A percentile compares a stretch with the other conserved stretches of the same genome.
Evolutionary conservation across 1,140 invertebrate genomes (phyloP).

Genomic region (Plodia interpunctella): DNA sequence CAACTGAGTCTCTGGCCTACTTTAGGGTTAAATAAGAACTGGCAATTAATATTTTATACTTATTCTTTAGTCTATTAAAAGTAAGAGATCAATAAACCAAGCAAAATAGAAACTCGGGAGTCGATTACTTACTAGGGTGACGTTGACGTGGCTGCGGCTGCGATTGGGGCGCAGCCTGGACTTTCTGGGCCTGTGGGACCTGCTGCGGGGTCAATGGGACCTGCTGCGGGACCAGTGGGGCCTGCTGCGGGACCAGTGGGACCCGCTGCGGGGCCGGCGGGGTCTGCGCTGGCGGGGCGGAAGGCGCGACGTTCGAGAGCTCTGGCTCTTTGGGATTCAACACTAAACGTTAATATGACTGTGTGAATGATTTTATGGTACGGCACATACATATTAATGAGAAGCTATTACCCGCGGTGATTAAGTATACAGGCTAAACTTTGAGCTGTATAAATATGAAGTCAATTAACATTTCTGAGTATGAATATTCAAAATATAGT

Average conservation of each 20-base stretch:
- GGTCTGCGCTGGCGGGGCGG: conserved; percentile 7
- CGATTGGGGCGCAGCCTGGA: conserved; percentile 6
- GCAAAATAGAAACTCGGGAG: neutral
- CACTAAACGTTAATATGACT: conserved; percentile 39
- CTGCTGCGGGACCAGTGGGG: neutral
- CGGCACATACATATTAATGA: neutral
- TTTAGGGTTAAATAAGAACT: no score
- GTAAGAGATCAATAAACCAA: no score
- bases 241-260: neutral
- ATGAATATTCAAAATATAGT: no score
- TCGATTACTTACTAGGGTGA: conserved; percentile 36
- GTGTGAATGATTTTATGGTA: conserved; percentile 13
- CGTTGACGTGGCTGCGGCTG: conserved; percentile 20
- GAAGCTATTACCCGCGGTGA: neutral
- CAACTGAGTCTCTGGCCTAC: no score
- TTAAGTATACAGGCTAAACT: no score
- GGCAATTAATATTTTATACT: no score
- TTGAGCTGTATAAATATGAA: no score
- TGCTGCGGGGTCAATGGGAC: conserved; percentile 1
- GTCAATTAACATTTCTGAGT: no score
- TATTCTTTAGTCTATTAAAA: no score
- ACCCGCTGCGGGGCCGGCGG: neutral
- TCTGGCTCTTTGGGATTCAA: conserved; percentile 57
- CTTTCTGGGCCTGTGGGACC: neutral
- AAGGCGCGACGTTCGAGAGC: conserved; percentile 14